phyloP scores from a whole-genome alignment of 2,888 invertebrate species.

The Lasioglossum morio region DNA sequence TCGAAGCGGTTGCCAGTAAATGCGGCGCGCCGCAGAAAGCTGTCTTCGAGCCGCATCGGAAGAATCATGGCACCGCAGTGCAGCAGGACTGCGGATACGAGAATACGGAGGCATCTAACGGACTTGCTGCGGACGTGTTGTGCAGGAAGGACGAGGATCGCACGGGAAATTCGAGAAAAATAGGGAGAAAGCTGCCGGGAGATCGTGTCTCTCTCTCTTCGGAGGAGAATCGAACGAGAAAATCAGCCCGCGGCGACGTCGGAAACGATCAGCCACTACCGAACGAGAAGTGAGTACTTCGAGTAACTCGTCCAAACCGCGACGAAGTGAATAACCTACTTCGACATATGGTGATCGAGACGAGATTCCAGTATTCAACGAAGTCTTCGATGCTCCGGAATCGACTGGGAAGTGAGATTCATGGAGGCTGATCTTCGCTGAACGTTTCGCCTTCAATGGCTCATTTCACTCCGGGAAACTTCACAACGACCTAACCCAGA shows the following conservation, averaged over 20 bases:
- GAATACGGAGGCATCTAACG: slow-evolving; percentile 46
- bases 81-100: slow-evolving; percentile 73
- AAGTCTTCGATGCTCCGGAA: background rate
- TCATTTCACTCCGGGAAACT: background rate
- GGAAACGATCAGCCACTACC: slow-evolving; percentile 1
- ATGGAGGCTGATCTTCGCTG: background rate
- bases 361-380: slow-evolving; percentile 17
- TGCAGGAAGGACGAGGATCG: background rate
- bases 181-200: slow-evolving; percentile 24
- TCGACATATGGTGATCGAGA: background rate
- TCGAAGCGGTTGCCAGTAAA: slow-evolving; percentile 21
- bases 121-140: background rate
- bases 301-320: slow-evolving; percentile 7
- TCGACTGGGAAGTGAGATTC: slow-evolving; percentile 5
- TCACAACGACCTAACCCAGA: background rate
- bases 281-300: slow-evolving; percentile 8
- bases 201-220: background rate
- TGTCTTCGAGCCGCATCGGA: slow-evolving; percentile 69
- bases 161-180: slow-evolving; percentile 38
- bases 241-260: slow-evolving; percentile 28
- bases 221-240: slow-evolving; percentile 23
- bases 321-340: slow-evolving; percentile 27
- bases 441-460: background rate
- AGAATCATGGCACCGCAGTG: slow-evolving; percentile 77
- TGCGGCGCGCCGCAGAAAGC: slow-evolving; percentile 48